A percentile compares a stretch with the other conserved stretches of the same genome.
phyloP scores from a whole-genome alignment of 2,797 vertebrate species.

The Macrochelys suwanniensis region DNA sequence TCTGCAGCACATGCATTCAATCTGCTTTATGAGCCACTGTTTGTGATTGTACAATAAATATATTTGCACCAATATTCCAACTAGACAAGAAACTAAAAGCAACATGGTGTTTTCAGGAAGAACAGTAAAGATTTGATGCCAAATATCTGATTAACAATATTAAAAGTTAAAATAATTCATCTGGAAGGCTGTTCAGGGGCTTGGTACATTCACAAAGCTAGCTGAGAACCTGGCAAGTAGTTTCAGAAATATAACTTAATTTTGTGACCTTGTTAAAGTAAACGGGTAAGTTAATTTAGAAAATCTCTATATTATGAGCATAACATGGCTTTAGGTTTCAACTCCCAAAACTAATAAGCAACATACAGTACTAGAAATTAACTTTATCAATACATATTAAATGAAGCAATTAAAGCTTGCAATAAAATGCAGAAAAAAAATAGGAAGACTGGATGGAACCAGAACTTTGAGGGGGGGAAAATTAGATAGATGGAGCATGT shows the following conservation, averaged over 20 bases:
- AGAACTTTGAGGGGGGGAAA: neutral
- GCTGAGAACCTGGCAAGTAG: slow-evolving; percentile 1
- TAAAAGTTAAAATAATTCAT: neutral
- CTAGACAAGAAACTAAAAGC: neutral
- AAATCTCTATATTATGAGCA: neutral
- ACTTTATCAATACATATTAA: neutral
- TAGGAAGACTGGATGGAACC: neutral
- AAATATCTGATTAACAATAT: neutral
- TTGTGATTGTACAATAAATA: neutral
- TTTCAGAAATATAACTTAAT: neutral
- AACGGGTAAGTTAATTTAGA: neutral
- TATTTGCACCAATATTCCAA: neutral
- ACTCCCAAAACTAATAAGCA: neutral
- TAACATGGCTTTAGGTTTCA: neutral
- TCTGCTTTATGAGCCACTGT: neutral
- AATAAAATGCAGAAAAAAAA: neutral
- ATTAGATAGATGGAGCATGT: neutral
- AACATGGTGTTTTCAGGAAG: neutral
- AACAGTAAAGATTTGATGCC: neutral
- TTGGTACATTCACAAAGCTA: neutral
- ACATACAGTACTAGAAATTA: neutral
- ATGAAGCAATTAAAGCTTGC: neutral
- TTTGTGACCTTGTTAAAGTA: slow-evolving; percentile 21
- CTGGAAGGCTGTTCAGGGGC: neutral
- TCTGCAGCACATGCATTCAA: neutral